Conservation (phyloP, 30 jellyfish, hydroid and myxozoan species). For the Catostylus mosaicus region DNA sequence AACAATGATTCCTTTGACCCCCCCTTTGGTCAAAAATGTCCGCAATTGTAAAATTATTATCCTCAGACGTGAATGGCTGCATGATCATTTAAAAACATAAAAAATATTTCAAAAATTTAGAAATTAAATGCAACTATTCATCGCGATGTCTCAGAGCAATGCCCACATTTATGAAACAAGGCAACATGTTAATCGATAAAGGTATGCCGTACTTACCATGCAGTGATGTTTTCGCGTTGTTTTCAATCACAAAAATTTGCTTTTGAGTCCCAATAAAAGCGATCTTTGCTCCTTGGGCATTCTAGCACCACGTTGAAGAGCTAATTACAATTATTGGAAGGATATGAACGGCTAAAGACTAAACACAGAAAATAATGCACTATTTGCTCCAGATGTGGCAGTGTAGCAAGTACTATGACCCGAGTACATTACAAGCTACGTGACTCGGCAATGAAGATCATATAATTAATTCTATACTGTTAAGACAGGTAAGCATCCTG, state of each 20-base stretch:
- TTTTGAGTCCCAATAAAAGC: neutral
- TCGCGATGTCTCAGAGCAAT: too few relatives aligned
- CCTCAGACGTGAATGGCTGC: too few relatives aligned
- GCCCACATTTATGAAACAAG: too few relatives aligned
- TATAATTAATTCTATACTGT: slow-evolving; percentile 17
- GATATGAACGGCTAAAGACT: neutral
- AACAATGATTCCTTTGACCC: too few relatives aligned
- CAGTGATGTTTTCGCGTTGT: too few relatives aligned
- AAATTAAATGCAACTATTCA: too few relatives aligned
- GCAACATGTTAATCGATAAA: too few relatives aligned
- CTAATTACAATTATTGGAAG: neutral
- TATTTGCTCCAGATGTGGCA: slow-evolving; percentile 46
- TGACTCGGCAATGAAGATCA: slow-evolving; percentile 16
- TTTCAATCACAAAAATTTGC: neutral
- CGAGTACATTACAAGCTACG: slow-evolving; percentile 3
- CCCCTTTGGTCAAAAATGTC: too few relatives aligned
- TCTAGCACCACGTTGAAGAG: neutral
- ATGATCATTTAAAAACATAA: too few relatives aligned
- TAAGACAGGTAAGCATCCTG: slow-evolving; percentile 39
- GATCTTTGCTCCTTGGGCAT: neutral
- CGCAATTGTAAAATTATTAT: too few relatives aligned
- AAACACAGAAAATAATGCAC: neutral
- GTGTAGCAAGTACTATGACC: slow-evolving; percentile 32
- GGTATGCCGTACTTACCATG: too few relatives aligned
- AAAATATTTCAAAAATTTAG: too few relatives aligned